These are phyloP conservation scores for Hyposoter dolosus DNA, from an alignment of 2,888 invertebrate genomes.

Conservation along the genomic window DNA sequence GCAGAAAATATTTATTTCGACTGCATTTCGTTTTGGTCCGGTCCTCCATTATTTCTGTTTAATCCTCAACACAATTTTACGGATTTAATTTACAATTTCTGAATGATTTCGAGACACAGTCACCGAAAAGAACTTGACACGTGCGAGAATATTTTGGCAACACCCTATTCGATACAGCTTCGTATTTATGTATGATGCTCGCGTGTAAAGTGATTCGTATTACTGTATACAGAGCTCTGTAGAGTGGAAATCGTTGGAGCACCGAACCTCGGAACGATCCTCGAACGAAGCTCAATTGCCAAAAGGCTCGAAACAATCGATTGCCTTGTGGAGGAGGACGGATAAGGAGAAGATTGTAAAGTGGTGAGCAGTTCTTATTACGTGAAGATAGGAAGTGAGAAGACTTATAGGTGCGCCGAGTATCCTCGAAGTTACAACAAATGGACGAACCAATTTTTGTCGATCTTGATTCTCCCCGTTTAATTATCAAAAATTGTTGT, in stretches of 20 bases:
- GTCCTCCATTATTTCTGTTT: slow-evolving; percentile 21
- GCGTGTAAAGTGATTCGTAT: slow-evolving; percentile 15
- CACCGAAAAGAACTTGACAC: slow-evolving; percentile 52
- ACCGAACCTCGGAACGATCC: slow-evolving; percentile 44
- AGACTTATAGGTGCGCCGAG: slow-evolving; percentile 42
- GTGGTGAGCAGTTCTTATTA: slow-evolving; percentile 53
- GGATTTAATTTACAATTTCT: slow-evolving; percentile 64
- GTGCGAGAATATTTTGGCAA: slow-evolving; percentile 61
- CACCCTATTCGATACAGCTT: slow-evolving; percentile 53
- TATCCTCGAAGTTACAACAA: slow-evolving; percentile 19
- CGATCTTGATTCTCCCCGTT: background rate
- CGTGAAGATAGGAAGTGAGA: slow-evolving; percentile 60
- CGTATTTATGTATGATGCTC: slow-evolving; percentile 28
- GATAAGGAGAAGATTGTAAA: slow-evolving; percentile 33
- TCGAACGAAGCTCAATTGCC: slow-evolving; percentile 56
- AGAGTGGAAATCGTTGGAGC: slow-evolving; percentile 62
- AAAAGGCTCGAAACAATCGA: slow-evolving; percentile 64
- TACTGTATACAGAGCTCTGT: slow-evolving; percentile 29
- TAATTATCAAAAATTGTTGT: background rate
- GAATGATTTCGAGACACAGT: slow-evolving; percentile 54
- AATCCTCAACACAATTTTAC: background rate
- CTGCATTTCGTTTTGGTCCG: slow-evolving; percentile 19
- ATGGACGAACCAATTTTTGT: background rate
- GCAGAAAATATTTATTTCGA: background rate
- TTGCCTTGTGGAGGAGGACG: slow-evolving; percentile 40